Evolutionary conservation across 2,113 vertebrate genomes (phyloP), one percentile per base, ranked within the genome.

Genomic region (Grammomys dolichurus): DNA sequence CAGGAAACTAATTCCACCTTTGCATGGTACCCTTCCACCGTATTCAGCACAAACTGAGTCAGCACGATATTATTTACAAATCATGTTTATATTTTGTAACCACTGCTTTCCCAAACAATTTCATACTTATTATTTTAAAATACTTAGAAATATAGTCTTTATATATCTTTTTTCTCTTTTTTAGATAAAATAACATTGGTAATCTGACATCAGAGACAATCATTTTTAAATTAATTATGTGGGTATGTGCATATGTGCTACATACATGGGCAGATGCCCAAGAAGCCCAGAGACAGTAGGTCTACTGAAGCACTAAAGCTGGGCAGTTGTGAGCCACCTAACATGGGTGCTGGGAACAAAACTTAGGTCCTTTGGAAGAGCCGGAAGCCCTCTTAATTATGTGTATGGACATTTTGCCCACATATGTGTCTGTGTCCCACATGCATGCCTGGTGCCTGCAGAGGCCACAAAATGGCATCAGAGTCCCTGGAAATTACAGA

Each of bases 71-170:
- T 58, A 16, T 40, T 91, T 26, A 78, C 46, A 40, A 85, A 40
- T 19, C 58, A 36, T 31, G 65, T 54, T 92, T 86, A 75, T 87
- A 26, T 73, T 89, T 40, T 46, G 8, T 56, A 81, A 16, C 11
- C 84, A 54, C n/a, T 72, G 1, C 14, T 72, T 97, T 89, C 24
- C 72, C 19, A 75, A 84, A 75, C 67, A 81, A 54, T 28, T 56
- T 72, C 69, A 87, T 28, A 56, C 24, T 90, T 88, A 65, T 72
- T 24, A 33, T 76, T 56, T 95, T 81, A 95, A 94, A 88, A 95
- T 90, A 65, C 7, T 76, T 85, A 95, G 10, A 93, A 91, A 90
- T 54, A 51, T 1, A 17, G 33, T 67, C 1, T 90, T 19, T 81
- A 17, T 4, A 54, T 20, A 46, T 11, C 7, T 26, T 58, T 69